These are phyloP conservation scores for Ctenomys sociabilis DNA, from an alignment of 2,113 vertebrate genomes.

Conservation along the genomic window DNA sequence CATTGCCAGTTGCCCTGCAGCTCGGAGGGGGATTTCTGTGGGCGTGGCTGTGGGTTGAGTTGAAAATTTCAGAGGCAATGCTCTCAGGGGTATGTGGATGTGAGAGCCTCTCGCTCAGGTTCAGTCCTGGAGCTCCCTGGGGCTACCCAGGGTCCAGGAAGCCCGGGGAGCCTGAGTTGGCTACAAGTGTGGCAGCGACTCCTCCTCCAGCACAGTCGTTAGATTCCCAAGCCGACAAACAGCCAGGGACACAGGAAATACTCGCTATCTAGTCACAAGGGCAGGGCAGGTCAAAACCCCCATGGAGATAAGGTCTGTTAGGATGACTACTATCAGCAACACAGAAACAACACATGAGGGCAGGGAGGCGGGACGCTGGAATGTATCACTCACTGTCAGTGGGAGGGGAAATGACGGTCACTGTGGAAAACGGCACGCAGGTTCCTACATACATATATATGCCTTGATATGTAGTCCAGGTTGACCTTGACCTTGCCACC, in stretches of 20 bases:
- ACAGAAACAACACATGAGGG: neutral
- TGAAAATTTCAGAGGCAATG: neutral
- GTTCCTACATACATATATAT: no score
- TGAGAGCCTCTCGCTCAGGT: neutral
- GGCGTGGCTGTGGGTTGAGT: neutral
- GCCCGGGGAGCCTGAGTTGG: neutral
- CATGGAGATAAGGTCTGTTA: neutral
- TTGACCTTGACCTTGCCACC: neutral
- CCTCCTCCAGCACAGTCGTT: neutral
- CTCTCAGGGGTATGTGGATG: fast-evolving
- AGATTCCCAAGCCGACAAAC: neutral
- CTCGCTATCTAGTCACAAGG: neutral
- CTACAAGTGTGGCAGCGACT: neutral
- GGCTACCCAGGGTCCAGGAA: neutral
- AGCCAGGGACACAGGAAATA: neutral
- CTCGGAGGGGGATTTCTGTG: neutral
- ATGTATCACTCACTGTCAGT: neutral
- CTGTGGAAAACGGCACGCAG: neutral
- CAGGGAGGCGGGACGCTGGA: neutral
- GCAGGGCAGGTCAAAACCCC: neutral
- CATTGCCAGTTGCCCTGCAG: neutral
- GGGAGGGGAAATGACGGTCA: neutral
- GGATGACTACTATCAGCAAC: no score
- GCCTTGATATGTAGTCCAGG: neutral
- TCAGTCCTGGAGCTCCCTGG: no score